Base-by-base conservation (phyloP, 64 coral and sea anemone genomes). In the Pocillopora verrucosa region DNA sequence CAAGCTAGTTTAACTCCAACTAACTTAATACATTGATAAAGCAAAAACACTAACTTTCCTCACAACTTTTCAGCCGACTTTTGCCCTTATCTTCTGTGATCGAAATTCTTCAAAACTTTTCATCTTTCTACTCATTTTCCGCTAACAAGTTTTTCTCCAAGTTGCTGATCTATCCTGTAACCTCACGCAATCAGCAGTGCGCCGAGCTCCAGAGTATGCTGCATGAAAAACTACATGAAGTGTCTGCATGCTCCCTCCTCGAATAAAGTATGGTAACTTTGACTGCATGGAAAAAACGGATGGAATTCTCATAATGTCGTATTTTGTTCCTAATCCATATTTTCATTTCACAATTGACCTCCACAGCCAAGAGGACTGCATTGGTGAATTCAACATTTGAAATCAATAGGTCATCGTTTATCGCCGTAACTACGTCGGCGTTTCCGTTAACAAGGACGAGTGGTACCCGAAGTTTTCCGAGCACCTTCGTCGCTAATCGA, bases 301-400 rank as follows among this genome's bases (percentile, higher is more conserved):
- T 7, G 64, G 64, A 57, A 68, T n/a, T 72, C 20, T 22, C 45
- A 56, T 70, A 22, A 22, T 70, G 25, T 30, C 20, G 65, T 72
- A 20, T 57, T 85, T 85, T 20, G 30, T 45, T 25, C 19, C 45
- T 85, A 85, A 72, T 72, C 22, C 51, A 26, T 70, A 36, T 85
- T 57, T 72, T 4, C 36, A 57, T 70, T 72, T 85, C 64, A 70
- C 20, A 72, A 34, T 91, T 91, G 51, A 35, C 80, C 58, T 90
- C 80, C 80, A 81, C 89, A 91, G 89, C 88, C 60, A 82, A 67
- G 76, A 81, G 77, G 11, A 56, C 35, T 67, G 36, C 80, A 17
- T 2, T 85, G 63, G 82, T 56, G 82, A 85, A 72, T 85, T 85
- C 82, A 83, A 76, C 65, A 59, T 65, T 73, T 13, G 30, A 76